Evolutionary conservation across 2,797 vertebrate genomes (phyloP), one percentile per base, ranked within the genome.

Genomic region (Enteromius treurensis): DNA sequence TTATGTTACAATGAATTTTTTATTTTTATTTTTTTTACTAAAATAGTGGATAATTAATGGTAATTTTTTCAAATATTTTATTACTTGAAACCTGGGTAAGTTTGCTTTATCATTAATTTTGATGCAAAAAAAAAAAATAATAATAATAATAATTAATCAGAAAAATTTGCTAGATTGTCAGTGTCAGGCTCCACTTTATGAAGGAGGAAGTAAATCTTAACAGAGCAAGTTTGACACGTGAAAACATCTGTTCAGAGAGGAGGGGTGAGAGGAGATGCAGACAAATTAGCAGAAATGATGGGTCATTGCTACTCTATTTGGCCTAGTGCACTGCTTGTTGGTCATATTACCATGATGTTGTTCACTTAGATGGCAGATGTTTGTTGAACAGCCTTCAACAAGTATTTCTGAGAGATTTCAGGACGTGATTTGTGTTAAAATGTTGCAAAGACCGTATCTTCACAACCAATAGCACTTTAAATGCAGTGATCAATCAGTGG

Each of bases 231-330:
- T 53, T 23, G 21, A 53, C 68, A 74, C 34, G 58, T 68, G 84
- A 34, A 81, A 84, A 78, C 82, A 86, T 81, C 67, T 86, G 86
- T 80, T 53, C 42, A 23, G 78, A 58, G 26, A 53, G 23, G n/a
- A 42, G 0, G 40, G 49, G n/a, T 47, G n/a, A 21, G 15, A 62
- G 5, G 73, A 53, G 42, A 53, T 42, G 34, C 37, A 55, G 42
- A 85, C 21, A 64, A 32, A 64, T 64, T 71, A 71, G 8, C 15
- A 19, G 45, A 73, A 53, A 19, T 53, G 0, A 34, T 21, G 29
- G 51, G 3, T 37, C 3, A 15, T 55, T 55, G 32, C 21, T 55
- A 32, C 73, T 75, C 6, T 13, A 34, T 53, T 51, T 6, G 3
- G 32, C 71, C 71, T 55, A 55, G 47, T 53, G 29, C 47, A 53